Base-by-base conservation (phyloP, 1,140 invertebrate species). In the Theocolax elegans region DNA sequence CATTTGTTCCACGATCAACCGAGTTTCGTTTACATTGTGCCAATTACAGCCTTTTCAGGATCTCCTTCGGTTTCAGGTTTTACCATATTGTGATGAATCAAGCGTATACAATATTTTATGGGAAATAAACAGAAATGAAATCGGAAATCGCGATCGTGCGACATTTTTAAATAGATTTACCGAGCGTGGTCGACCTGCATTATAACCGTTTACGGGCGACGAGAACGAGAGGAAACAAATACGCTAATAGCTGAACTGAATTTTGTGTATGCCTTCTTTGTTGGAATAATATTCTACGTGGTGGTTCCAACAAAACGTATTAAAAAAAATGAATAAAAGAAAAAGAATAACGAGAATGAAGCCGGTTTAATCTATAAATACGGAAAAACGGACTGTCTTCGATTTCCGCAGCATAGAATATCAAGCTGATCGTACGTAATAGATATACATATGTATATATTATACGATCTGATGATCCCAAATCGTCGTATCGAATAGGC, bases 1-100 rank as follows among this genome's bases (percentile, higher is more conserved):
- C n/a, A n/a, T n/a, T n/a, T n/a, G n/a, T n/a, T n/a, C n/a, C 23
- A 35, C 67, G 58, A 44, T 19, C 38, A 56, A 70, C 59, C 21
- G 29, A 64, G 25, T 58, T 70, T 70, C 25, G 10, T 60, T 70
- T 70, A 49, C 35, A 70, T 58, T 70, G 67, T 70, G 67, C 67
- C 67, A 70, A 70, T 23, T 64, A 19, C 51, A 70, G 42, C 38
- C 60, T 70, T 64, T 64, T 58, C 59, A 64, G 51, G 40, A 48
- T 58, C 40, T 54, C 49, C 35, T 48, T 64, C 51, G 60, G 51
- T 62, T 64, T 69, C 62, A 64, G 29, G 21, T 48, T 70, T 56
- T 46, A 44, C 17, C 48, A 46, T 54, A 64, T 53, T 64, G 59
- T 49, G 51, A 64, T 64, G 27, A 58, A 56, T 58, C n/a, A 25